phyloP scores from a whole-genome alignment of 2,888 invertebrate genomes.

The Agonopterix subpropinquella region DNA sequence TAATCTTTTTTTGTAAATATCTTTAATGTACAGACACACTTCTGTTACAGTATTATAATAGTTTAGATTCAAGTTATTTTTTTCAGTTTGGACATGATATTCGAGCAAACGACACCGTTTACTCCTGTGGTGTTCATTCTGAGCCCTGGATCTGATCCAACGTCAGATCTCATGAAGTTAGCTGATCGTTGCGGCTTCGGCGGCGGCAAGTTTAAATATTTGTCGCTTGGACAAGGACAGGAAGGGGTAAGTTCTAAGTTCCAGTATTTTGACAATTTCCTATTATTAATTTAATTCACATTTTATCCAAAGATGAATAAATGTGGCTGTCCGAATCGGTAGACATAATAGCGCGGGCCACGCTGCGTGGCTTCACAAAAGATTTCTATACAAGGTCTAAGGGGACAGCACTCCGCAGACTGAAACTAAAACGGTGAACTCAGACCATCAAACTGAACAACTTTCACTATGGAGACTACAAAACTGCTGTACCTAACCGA shows the following conservation, averaged over 20 bases:
- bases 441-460: too few relatives aligned
- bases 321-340: not conserved
- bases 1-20: too few relatives aligned
- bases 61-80: not conserved
- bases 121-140: constrained; percentile 95
- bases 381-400: too few relatives aligned
- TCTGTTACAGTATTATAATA: too few relatives aligned
- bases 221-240: constrained; percentile 96
- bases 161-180: constrained; percentile 88
- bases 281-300: too few relatives aligned
- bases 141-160: constrained; percentile 96
- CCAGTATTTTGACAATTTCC: too few relatives aligned
- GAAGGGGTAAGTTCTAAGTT: constrained; percentile 79
- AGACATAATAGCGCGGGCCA: not conserved
- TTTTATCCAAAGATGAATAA: not conserved
- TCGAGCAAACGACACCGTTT: constrained; percentile 86
- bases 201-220: constrained; percentile 87
- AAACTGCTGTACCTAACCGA: too few relatives aligned
- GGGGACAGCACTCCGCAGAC: too few relatives aligned
- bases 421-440: too few relatives aligned
- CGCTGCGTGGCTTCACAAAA: too few relatives aligned
- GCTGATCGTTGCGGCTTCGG: constrained; percentile 83
- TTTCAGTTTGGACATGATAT: constrained; percentile 86
- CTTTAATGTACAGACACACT: too few relatives aligned
- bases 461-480: too few relatives aligned